phyloP scores from a whole-genome alignment of 2,113 vertebrate genomes.

The Taurulus bubalis region DNA sequence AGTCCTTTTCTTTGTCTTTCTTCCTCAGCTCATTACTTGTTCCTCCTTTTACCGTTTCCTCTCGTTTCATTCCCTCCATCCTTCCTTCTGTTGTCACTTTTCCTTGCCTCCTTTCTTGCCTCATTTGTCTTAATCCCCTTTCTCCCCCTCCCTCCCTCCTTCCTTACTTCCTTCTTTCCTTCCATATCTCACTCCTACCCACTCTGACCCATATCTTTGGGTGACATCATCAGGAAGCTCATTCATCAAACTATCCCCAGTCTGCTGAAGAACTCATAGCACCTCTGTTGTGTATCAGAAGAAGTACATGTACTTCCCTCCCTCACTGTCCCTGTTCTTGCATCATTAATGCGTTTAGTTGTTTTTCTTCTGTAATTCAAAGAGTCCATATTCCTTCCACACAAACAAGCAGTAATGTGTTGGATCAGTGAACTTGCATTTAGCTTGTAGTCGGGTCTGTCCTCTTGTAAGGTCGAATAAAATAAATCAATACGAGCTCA shows the following conservation, averaged over 20 bases:
- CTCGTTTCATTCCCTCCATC: background rate
- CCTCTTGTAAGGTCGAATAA: background rate
- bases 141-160: background rate
- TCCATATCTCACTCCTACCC: background rate
- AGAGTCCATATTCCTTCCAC: background rate
- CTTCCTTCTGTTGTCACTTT: background rate
- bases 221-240: constrained; percentile 47
- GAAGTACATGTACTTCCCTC: background rate
- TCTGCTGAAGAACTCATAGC: background rate
- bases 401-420: background rate
- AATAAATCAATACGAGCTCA: background rate
- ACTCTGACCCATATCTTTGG: constrained; percentile 49
- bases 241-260: constrained; percentile 36
- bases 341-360: background rate
- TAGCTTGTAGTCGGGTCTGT: background rate
- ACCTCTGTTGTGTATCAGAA: background rate
- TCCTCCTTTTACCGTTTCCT: background rate
- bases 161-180: background rate
- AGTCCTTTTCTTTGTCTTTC: background rate
- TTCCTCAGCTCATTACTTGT: background rate
- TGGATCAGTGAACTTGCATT: background rate
- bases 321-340: background rate
- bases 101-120: background rate
- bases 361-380: background rate
- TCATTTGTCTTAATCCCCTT: constrained; percentile 7